These are phyloP conservation scores for Anhinga anhinga DNA, from an alignment of 2,113 vertebrate genomes.

Conservation along the genomic window DNA sequence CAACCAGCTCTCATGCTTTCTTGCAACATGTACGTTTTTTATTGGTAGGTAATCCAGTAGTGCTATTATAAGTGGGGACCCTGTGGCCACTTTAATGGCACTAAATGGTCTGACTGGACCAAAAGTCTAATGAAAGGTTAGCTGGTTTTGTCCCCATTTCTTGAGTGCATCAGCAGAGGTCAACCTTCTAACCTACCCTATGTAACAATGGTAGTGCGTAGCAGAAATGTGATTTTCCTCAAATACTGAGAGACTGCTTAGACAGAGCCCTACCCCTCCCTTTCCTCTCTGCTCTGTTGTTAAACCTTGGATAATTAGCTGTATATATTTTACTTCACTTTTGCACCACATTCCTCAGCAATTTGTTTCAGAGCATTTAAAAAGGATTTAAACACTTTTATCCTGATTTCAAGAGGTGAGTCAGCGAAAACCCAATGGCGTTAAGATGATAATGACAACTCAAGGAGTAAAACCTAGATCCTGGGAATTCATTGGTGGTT, in stretches of 20 bases:
- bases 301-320: neutral
- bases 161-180: neutral
- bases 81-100: neutral
- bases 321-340: neutral
- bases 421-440: accelerated
- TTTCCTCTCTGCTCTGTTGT: neutral
- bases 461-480: neutral
- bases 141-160: neutral
- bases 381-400: neutral
- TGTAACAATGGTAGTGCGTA: neutral
- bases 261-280: neutral
- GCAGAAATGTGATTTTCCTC: neutral
- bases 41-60: neutral
- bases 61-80: neutral
- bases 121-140: neutral
- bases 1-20: neutral
- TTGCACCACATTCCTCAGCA: neutral
- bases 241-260: neutral
- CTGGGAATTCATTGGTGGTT: neutral
- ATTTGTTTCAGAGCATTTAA: neutral
- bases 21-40: neutral
- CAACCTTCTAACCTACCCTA: neutral
- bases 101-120: neutral
- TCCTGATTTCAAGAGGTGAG: neutral
- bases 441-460: neutral